Base-by-base conservation (phyloP, 2,113 vertebrate genomes). In the Astatoreochromis straeleni region DNA sequence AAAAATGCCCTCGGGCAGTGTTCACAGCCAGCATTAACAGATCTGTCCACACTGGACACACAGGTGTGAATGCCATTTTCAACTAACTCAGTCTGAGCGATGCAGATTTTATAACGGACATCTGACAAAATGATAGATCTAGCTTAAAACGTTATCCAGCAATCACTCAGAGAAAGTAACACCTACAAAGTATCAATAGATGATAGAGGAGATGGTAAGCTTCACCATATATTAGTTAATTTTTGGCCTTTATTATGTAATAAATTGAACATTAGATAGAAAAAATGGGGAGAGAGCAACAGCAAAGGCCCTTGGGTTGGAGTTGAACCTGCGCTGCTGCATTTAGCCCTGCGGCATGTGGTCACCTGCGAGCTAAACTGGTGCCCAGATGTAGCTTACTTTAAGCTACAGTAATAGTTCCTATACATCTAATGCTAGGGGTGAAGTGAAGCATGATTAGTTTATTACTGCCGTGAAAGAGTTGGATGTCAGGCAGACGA, bases 121-220 rank as follows among this genome's bases (percentile, higher is more conserved):
- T 35, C 16, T n/a, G 58, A 35, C 2, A 63, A 35, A 63, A 11
- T 7, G 4, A 35, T 35, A 63, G 9, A 7, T 17, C 19, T 19
- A 33, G 14, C 16, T 63, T 33, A 35, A 63, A 35, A 35, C 0
- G 0, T 4, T 63, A 11, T n/a, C 1, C 58, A 19, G 17, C 31
- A n/a, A 35, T 63, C 58, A n/a, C 17, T n/a, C 17, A 35, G 16
- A 19, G 9, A 63, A 35, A 63, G 58, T 35, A 60, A 33, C 3
- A 1, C 9, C 16, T 11, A 17, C 9, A 6, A 63, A 63, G 17
- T 33, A 1, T 63, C 6, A 17, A 10, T 35, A 1, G 9, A 63
- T 7, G 9, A 19, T 63, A 11, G 58, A 63, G 31, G 9, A n/a
- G 9, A 9, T 35, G 29, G 3, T 63, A 19, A 4, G 17, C 58